These are phyloP conservation scores for Petrolisthes manimaculis DNA, from an alignment of 2,888 invertebrate genomes.

Conservation along the genomic window DNA sequence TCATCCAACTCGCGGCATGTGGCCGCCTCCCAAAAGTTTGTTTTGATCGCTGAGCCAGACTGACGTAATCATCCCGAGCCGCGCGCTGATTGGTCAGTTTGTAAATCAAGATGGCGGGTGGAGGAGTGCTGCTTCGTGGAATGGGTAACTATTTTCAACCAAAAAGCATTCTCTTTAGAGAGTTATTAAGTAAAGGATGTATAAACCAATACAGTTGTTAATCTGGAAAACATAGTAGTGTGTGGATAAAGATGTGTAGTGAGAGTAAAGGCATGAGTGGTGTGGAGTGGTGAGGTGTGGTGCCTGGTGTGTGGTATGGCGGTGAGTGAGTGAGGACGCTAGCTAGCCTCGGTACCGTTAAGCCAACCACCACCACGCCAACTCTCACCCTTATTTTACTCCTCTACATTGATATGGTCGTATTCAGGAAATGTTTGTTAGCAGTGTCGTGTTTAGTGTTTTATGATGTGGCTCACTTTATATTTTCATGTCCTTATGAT, in stretches of 20 bases:
- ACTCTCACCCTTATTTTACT: too few relatives aligned
- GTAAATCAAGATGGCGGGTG: constrained; percentile 60
- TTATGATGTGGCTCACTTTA: too few relatives aligned
- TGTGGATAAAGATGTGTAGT: not conserved
- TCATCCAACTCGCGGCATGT: constrained; percentile 30
- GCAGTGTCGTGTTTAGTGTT: too few relatives aligned
- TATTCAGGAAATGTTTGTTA: too few relatives aligned
- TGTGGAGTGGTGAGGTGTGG: not conserved
- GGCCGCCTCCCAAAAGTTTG: constrained; percentile 33
- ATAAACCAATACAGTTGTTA: not conserved
- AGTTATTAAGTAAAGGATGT: not conserved
- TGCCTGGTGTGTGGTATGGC: constrained; percentile 16
- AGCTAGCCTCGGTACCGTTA: constrained; percentile 45
- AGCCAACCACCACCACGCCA: constrained; percentile 1
- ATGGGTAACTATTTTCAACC: constrained; percentile 46
- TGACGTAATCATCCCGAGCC: constrained; percentile 48
- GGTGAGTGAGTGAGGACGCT: constrained; percentile 11
- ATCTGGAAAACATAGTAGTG: not conserved
- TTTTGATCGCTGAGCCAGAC: constrained; percentile 43
- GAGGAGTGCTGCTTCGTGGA: constrained; percentile 42
- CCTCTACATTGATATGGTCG: too few relatives aligned
- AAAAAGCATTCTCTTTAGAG: not conserved
- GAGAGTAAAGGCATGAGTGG: not conserved
- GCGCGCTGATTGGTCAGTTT: constrained; percentile 58
- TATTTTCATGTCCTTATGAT: too few relatives aligned